Conservation (phyloP, 2,888 invertebrate genomes). For the Cephus sareptanus region DNA sequence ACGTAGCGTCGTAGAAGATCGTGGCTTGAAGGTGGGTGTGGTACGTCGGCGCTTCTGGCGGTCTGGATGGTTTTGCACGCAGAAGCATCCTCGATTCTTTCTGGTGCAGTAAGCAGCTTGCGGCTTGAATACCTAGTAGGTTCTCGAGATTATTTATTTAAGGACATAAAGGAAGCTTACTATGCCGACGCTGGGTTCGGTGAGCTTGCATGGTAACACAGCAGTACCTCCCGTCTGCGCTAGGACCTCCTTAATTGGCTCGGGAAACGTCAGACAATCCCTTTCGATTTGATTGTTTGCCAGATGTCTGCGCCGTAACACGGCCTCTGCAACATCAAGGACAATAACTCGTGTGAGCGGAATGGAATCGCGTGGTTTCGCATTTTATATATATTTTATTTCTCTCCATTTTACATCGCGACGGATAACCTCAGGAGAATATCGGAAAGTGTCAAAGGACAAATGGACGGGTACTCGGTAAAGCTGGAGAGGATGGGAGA, state of each 20-base stretch:
- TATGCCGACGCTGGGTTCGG: constrained; percentile 73
- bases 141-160: constrained; percentile 38
- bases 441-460: neutral
- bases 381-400: neutral
- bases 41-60: constrained; percentile 1
- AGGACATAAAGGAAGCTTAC: constrained; percentile 63
- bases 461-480: neutral
- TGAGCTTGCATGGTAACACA: constrained; percentile 74
- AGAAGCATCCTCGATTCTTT: constrained; percentile 24
- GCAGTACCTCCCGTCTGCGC: constrained; percentile 75
- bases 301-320: constrained; percentile 18
- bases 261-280: constrained; percentile 12
- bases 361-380: neutral
- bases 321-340: constrained; percentile 29
- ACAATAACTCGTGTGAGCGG: neutral
- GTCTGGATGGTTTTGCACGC: constrained; percentile 4
- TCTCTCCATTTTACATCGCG: neutral
- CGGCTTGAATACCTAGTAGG: constrained; percentile 27
- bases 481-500: neutral
- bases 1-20: neutral
- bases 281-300: constrained; percentile 11
- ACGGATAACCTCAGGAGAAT: neutral
- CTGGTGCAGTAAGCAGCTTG: constrained; percentile 17
- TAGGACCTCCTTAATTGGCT: constrained; percentile 68
- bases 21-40: neutral